Evolutionary conservation across 2,797 vertebrate species (phyloP), one percentile per base, ranked within the genome.

Genomic region (Lophotriccus pileatus): DNA sequence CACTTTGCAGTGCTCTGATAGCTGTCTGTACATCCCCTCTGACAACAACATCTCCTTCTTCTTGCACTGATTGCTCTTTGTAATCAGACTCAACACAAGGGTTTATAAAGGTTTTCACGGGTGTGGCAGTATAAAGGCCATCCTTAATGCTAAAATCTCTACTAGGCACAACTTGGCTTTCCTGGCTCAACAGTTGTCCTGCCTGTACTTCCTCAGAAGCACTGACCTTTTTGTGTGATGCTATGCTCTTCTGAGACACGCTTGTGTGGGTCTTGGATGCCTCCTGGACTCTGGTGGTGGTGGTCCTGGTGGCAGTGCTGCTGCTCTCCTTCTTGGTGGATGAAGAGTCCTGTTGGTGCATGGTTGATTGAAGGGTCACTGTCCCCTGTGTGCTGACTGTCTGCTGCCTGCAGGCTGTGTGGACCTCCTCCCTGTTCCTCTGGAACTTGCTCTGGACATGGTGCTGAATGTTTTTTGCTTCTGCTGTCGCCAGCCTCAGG

Each of bases 181-280:
- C 96, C 96, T 97, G 97, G 97, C 95, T 97, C 97, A 97, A 97
- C 41, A 94, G 96, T 96, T 97, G 96, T 93, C 90, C 90, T 95
- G 96, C 96, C 93, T 97, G 97, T 96, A 95, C 93, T 97, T 97
- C 98, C 96, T 98, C 97, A 90, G 98, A 96, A 97, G 97, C 98
- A 99, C 99, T 99, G 98, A 99, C 99, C 99, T 99, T 99, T 98
- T 97, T 96, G 96, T 97, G 98, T 96, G 98, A 98, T 84, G 98
- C 76, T 90, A 96, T 96, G 93, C 96, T 98, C 96, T 96, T 96
- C 98, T 98, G 97, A 95, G 96, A 94, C 86, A 96, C 4, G 24
- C 91, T 94, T 93, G 93, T 87, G 52, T 93, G 93, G 53, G 66
- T 94, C 84, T 86, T 89, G 94, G 90, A 66, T 67, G 95, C 39